Percentiles rank a stretch among this genome's conserved stretches.
Conservation (phyloP, 2,888 invertebrate species). For the Stegana nigrithorax region DNA sequence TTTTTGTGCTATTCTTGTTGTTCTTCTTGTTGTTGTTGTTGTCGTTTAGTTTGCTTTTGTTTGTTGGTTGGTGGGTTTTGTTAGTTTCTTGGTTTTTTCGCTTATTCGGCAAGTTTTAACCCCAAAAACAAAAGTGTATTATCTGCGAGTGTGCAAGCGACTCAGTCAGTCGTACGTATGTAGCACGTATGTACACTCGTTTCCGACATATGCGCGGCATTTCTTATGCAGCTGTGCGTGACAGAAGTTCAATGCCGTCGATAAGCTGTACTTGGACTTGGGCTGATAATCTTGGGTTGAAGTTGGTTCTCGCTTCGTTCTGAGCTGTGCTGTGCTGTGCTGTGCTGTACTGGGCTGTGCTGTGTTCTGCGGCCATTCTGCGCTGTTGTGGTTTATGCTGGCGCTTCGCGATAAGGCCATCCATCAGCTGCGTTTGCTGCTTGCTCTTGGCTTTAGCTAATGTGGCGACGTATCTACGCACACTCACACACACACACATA, state of each 20-base stretch:
- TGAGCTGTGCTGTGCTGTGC: neutral
- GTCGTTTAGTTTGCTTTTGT: neutral
- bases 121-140: constrained; percentile 38
- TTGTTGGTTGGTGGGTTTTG: neutral
- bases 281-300: neutral
- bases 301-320: neutral
- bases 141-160: constrained; percentile 1
- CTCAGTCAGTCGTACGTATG: constrained; percentile 16
- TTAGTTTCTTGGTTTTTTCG: neutral
- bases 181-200: constrained; percentile 19
- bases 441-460: too few relatives aligned
- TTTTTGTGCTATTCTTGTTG: too few relatives aligned
- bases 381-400: constrained; percentile 22
- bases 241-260: constrained; percentile 10
- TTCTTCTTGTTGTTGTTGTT: too few relatives aligned
- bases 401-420: constrained; percentile 8
- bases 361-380: constrained; percentile 25
- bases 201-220: constrained; percentile 56
- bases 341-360: neutral
- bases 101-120: constrained; percentile 34
- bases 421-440: too few relatives aligned
- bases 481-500: too few relatives aligned
- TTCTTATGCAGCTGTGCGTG: constrained; percentile 37
- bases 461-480: too few relatives aligned
- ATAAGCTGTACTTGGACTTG: neutral